phyloP scores from a whole-genome alignment of 2,888 invertebrate genomes.

The Steromphala cineraria region DNA sequence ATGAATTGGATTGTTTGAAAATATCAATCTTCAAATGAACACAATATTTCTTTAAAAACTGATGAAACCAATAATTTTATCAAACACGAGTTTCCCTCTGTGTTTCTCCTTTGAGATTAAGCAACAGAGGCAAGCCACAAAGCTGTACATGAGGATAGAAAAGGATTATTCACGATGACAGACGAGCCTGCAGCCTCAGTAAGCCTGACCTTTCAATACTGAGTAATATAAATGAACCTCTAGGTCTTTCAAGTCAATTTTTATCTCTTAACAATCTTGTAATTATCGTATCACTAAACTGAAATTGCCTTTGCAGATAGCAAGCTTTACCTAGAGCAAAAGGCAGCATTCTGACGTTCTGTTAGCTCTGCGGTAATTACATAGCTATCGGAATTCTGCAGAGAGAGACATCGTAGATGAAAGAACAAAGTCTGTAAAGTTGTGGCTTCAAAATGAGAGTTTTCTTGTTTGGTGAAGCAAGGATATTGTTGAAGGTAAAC shows the following conservation, averaged over 20 bases:
- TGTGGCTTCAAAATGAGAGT: neutral
- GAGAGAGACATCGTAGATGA: neutral
- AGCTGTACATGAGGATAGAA: no score
- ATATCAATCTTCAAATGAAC: no score
- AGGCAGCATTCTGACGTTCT: neutral
- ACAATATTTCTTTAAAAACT: no score
- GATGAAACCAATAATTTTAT: no score
- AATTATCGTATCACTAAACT: neutral
- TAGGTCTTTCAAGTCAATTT: constrained; percentile 3
- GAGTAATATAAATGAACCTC: neutral
- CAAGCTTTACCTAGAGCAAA: neutral
- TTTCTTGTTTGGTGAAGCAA: no score
- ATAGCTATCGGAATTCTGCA: neutral
- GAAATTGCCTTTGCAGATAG: neutral
- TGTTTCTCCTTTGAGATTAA: no score
- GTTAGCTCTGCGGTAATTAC: neutral
- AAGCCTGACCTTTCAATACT: neutral
- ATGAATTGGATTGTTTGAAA: no score
- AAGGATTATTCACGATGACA: neutral
- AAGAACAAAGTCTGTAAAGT: neutral
- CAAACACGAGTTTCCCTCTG: no score
- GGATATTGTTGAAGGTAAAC: no score
- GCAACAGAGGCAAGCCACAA: no score
- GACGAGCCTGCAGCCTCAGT: neutral
- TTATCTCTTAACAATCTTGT: constrained; percentile 8